Conservation (phyloP, 2,113 vertebrate genomes). For the Peromyscus californicus region DNA sequence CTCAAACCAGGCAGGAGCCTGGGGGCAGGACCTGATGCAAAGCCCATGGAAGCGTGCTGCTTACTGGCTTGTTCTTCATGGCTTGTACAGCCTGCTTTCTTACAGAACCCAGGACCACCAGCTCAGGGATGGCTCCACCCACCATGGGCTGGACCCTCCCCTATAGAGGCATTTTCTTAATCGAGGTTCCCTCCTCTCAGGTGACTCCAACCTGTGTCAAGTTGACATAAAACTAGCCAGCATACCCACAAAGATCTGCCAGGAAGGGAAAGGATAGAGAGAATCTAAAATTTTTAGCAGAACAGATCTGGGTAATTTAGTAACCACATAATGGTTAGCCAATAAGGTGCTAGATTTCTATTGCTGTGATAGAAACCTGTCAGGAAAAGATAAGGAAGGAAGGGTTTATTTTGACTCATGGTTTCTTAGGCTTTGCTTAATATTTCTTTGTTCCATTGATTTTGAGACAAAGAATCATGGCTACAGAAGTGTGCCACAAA, state of each 20-base stretch:
- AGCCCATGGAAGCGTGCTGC: not conserved
- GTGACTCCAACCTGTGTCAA: not conserved
- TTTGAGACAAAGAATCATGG: not conserved
- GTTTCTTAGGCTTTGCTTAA: not conserved
- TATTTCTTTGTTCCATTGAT: too few relatives aligned
- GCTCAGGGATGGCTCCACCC: not conserved
- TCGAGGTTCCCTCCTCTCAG: not conserved
- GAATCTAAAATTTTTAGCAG: not conserved
- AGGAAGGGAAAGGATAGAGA: not conserved
- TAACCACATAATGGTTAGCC: not conserved
- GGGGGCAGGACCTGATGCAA: not conserved
- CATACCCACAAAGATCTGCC: not conserved
- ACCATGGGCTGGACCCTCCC: too few relatives aligned
- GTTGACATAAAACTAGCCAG: not conserved
- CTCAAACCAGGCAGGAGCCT: not conserved
- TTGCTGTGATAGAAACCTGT: not conserved
- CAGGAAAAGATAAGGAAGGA: not conserved
- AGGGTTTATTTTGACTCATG: not conserved
- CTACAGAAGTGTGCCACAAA: not conserved
- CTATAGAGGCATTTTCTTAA: not conserved
- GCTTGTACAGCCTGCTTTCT: not conserved
- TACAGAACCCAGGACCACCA: not conserved
- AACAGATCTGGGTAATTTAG: not conserved
- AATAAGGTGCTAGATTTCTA: not conserved
- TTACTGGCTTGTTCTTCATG: not conserved